phyloP scores from a whole-genome alignment of 2,113 vertebrate genomes.

The Tupaia tana region DNA sequence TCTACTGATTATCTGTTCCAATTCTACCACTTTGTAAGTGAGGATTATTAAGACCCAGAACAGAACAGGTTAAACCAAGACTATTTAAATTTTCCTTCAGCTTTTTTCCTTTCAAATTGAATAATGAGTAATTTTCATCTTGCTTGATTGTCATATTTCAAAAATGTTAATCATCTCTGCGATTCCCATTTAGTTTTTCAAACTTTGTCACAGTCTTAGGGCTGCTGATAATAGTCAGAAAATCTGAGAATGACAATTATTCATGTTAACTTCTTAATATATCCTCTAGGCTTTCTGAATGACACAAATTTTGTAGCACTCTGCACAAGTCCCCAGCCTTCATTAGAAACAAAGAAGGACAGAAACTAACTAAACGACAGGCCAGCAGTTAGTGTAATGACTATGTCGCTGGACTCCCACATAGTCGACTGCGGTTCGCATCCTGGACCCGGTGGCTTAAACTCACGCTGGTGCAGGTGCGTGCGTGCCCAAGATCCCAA shows the following conservation, averaged over 20 bases:
- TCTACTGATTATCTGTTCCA: background rate
- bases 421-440: no score
- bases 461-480: no score
- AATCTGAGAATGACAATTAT: background rate
- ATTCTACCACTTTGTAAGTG: background rate
- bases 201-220: background rate
- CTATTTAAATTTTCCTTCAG: background rate
- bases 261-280: background rate
- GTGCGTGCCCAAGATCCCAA: no score
- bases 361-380: background rate
- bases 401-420: no score
- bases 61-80: background rate
- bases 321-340: background rate
- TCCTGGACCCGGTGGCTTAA: no score
- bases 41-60: background rate
- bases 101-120: constrained; percentile 2
- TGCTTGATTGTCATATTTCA: constrained; percentile 48
- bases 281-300: background rate
- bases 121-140: background rate
- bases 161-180: constrained; percentile 40
- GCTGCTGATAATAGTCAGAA: background rate
- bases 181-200: background rate
- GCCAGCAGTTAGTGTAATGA: no score
- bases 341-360: background rate
- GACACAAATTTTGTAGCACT: background rate